Evolutionary conservation across 2,797 vertebrate species (phyloP), one percentile per base, ranked within the genome.

Genomic region (Micrastur ruficollis): DNA sequence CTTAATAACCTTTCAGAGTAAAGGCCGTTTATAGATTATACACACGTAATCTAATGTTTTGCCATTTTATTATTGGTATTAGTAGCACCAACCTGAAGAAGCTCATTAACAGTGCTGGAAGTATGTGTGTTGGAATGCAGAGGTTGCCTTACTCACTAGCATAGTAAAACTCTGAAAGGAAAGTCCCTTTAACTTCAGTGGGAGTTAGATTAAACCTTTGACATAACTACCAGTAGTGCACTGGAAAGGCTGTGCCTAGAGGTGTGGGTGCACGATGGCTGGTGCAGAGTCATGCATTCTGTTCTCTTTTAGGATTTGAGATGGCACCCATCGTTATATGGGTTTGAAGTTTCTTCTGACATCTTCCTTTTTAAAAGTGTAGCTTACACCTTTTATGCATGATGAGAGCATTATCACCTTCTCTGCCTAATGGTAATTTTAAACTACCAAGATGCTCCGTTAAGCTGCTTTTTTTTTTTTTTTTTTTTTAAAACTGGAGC

Each of bases 271-370:
- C 19, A 1, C 9, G 72, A 8, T 8, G 63, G 46, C 56, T 74
- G 21, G 13, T 49, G 31, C 66, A 49, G 31, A n/a, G 27, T 70
- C 56, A 46, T 7, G 2, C 0, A 0, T 25, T 49, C 62, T 76
- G n/a, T 25, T 86, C 36, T 21, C 44, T 29, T 21, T 36, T 3
- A n/a, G 25, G 32, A 15, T 49, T 34, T 78, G 55, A 62, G 36
- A 11, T 47, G 23, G 59, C 42, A 50, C 38, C 70, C 20, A 12
- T 59, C 1, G 0, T 50, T 85, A 31, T 53, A 38, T n/a, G n/a
- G 19, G 36, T 55, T 74, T 71, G 32, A 65, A 89, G 47, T 52
- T 71, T 56, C 53, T 86, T 93, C 78, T 91, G 67, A 68, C 25
- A 19, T 72, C 65, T 40, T 74, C 32, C 66, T 79, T 89, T 89